Percentiles rank a stretch among this genome's conserved stretches.
Conservation (phyloP, 2,888 invertebrate genomes). For the Parasteatoda lunata region DNA sequence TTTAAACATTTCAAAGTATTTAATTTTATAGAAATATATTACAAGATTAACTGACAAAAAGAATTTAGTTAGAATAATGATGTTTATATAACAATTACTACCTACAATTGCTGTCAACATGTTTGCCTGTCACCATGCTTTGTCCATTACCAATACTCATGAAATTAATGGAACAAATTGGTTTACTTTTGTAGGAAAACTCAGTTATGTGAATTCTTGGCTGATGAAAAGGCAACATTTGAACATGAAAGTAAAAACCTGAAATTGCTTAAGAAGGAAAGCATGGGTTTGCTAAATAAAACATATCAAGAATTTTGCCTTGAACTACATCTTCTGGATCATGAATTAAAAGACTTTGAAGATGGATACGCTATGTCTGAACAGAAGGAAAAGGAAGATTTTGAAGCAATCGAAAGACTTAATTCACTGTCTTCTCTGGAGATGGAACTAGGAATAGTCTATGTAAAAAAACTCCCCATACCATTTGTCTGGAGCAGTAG, state of each 20-base stretch:
- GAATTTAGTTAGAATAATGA: too few relatives aligned
- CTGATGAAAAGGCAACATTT: conserved; percentile 40
- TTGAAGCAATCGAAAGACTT: conserved; percentile 1
- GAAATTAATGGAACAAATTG: too few relatives aligned
- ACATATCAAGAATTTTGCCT: conserved; percentile 42
- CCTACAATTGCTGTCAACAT: too few relatives aligned
- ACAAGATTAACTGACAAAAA: too few relatives aligned
- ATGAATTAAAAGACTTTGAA: conserved; percentile 33
- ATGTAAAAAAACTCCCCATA: background rate
- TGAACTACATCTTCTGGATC: conserved; percentile 27
- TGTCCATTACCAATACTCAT: too few relatives aligned
- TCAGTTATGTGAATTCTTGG: conserved; percentile 40
- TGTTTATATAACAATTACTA: too few relatives aligned
- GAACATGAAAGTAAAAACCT: conserved; percentile 28
- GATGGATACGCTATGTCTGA: background rate
- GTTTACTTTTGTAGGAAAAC: conserved; percentile 18
- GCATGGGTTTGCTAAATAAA: conserved; percentile 50
- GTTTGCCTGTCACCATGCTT: too few relatives aligned
- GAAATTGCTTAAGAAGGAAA: conserved; percentile 52
- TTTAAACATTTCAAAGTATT: too few relatives aligned
- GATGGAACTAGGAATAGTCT: conserved; percentile 33
- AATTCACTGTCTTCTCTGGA: background rate
- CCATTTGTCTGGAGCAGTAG: too few relatives aligned
- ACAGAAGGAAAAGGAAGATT: conserved; percentile 6
- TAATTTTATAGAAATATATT: too few relatives aligned